These are phyloP conservation scores for Pogonus chalceus DNA, from an alignment of 1,140 invertebrate species.

Conservation along the genomic window DNA sequence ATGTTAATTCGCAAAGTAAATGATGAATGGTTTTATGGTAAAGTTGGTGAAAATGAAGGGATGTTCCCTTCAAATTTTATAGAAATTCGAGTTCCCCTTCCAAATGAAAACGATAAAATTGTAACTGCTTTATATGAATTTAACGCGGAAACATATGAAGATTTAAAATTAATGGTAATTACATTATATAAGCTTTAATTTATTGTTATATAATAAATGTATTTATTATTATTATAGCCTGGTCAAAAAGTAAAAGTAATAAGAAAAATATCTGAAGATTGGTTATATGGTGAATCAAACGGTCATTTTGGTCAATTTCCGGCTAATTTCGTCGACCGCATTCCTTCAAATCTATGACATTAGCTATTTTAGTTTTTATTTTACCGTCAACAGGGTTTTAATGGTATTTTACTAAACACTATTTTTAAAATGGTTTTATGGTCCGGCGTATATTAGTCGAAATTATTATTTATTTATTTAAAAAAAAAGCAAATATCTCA, in stretches of 20 bases:
- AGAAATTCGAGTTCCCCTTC: conserved; percentile 61
- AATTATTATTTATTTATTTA: no score
- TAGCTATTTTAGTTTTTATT: not conserved
- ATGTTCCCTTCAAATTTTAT: conserved; percentile 75
- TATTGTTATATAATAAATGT: no score
- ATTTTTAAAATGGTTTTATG: no score
- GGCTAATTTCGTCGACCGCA: conserved; percentile 60
- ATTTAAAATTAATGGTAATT: conserved; percentile 30
- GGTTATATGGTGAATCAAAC: conserved; percentile 66
- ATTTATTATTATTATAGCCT: conserved; percentile 36
- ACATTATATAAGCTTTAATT: no score
- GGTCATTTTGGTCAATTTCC: conserved; percentile 69
- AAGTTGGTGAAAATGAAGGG: conserved; percentile 51
- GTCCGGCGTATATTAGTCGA: no score
- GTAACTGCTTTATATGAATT: conserved; percentile 43
- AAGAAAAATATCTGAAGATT: conserved; percentile 63
- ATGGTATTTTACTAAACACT: not conserved
- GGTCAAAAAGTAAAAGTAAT: conserved; percentile 62
- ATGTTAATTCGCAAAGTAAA: conserved; percentile 56
- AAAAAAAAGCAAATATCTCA: no score
- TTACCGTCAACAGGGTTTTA: not conserved
- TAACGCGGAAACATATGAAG: conserved; percentile 34
- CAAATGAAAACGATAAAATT: conserved; percentile 28
- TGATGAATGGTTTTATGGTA: conserved; percentile 70
- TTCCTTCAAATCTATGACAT: conserved; percentile 32